These are phyloP conservation scores for Takifugu flavidus DNA, from an alignment of 2,113 vertebrate species.

Conservation along the genomic window DNA sequence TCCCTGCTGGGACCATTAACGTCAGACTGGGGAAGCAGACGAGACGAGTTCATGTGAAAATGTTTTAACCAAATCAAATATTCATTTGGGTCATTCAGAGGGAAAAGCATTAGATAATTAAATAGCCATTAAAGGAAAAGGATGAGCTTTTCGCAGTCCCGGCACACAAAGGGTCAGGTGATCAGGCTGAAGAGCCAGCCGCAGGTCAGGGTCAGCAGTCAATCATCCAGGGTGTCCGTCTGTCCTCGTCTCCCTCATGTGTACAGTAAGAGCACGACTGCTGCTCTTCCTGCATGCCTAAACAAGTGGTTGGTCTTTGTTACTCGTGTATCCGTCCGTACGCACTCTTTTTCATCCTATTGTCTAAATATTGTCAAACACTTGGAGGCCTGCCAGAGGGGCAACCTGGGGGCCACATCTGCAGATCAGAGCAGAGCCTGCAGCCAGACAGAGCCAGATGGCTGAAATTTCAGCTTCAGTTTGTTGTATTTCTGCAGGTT, in stretches of 20 bases:
- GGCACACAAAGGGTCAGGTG: background rate
- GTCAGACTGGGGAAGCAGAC: no score
- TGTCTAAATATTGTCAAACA: conserved; percentile 50
- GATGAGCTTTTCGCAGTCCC: no score
- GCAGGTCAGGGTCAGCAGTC: background rate
- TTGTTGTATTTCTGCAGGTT: no score
- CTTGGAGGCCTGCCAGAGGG: conserved; percentile 1
- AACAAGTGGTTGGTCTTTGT: conserved; percentile 16
- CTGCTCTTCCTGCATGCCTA: conserved; percentile 15
- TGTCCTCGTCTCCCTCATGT: background rate
- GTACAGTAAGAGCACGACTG: background rate
- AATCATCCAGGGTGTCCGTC: background rate
- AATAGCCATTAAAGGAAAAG: background rate
- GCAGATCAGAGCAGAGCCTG: background rate
- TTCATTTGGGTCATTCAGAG: background rate
- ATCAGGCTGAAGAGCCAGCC: no score
- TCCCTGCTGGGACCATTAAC: no score
- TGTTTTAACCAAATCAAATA: no score
- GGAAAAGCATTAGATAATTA: background rate
- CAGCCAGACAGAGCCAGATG: no score
- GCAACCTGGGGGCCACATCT: background rate
- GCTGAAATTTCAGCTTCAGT: no score
- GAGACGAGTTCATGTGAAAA: no score
- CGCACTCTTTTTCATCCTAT: conserved; percentile 17
- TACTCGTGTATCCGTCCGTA: background rate